phyloP scores from a whole-genome alignment of 2,113 vertebrate genomes.

The Rhombomys opimus region DNA sequence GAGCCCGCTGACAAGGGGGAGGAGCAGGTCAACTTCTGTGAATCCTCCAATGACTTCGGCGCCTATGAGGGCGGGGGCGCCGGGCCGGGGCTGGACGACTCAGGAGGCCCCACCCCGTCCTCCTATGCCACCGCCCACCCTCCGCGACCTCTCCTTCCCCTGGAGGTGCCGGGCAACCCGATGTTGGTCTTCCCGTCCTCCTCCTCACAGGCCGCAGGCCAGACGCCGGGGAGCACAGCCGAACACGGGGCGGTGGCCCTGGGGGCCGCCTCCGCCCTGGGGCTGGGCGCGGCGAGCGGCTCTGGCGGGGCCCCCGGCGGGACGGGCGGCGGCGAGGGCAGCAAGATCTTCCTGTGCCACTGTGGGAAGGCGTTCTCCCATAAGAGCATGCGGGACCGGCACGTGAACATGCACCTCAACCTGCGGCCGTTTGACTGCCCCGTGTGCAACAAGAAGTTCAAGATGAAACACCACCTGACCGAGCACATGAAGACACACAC shows the following conservation, averaged over 20 bases:
- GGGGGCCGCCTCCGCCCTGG: slow-evolving; percentile 58
- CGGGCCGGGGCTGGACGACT: slow-evolving; percentile 69
- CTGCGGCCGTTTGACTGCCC: slow-evolving; percentile 95
- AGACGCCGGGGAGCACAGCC: slow-evolving; percentile 82
- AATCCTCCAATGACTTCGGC: slow-evolving; percentile 80
- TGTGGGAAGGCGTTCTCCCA: slow-evolving; percentile 96
- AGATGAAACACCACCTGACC: slow-evolving; percentile 98
- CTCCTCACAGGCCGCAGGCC: slow-evolving; percentile 72
- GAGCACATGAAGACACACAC: slow-evolving; percentile 99
- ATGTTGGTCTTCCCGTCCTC: slow-evolving; percentile 88
- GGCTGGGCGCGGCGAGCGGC: slow-evolving; percentile 53
- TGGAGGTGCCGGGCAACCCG: slow-evolving; percentile 94
- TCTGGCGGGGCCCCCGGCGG: slow-evolving; percentile 43
- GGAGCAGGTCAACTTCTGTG: slow-evolving; percentile 82
- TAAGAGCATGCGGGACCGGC: slow-evolving; percentile 95
- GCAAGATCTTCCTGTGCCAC: slow-evolving; percentile 95
- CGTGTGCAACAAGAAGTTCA: slow-evolving; percentile 95
- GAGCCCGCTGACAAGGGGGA: slow-evolving; percentile 70
- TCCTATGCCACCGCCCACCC: slow-evolving; percentile 80
- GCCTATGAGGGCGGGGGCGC: slow-evolving; percentile 72
- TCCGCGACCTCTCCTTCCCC: slow-evolving; percentile 90
- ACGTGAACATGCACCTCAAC: slow-evolving; percentile 98
- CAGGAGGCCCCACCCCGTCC: slow-evolving; percentile 55
- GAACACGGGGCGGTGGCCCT: slow-evolving; percentile 84
- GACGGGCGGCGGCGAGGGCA: slow-evolving; percentile 75